Evolutionary conservation across 1,140 invertebrate species (phyloP).

Genomic region (Adelges cooleyi): DNA sequence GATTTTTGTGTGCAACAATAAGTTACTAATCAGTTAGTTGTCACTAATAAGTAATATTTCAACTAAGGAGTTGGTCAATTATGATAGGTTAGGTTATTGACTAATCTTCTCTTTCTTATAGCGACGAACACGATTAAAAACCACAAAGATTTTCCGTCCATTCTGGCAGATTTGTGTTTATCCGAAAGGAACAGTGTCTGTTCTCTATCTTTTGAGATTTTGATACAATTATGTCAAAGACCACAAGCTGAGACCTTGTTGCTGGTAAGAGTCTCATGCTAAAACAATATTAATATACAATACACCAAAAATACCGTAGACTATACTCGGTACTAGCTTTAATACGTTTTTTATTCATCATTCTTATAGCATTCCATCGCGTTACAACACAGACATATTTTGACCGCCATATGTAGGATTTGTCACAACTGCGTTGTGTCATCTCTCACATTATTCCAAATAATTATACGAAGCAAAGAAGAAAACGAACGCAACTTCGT

Average conservation of each 20-base stretch:
- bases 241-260: no score
- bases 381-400: background rate
- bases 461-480: conserved; percentile 2
- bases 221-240: background rate
- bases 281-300: no score
- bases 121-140: conserved; percentile 4
- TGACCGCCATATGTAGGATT: background rate
- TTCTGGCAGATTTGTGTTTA: background rate
- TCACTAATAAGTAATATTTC: no score
- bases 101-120: no score
- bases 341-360: no score
- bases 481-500: background rate
- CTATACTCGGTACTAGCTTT: no score
- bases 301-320: no score
- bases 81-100: no score
- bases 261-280: no score
- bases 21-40: no score
- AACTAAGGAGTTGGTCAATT: no score
- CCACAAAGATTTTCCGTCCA: background rate
- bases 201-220: background rate
- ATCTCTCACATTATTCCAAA: conserved; percentile 2
- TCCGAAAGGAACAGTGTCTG: background rate
- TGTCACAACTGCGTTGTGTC: background rate
- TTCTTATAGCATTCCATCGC: background rate
- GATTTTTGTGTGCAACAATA: no score